Evolutionary conservation across 2,113 vertebrate genomes (phyloP).

Genomic region (Glaucidium brasilianum): DNA sequence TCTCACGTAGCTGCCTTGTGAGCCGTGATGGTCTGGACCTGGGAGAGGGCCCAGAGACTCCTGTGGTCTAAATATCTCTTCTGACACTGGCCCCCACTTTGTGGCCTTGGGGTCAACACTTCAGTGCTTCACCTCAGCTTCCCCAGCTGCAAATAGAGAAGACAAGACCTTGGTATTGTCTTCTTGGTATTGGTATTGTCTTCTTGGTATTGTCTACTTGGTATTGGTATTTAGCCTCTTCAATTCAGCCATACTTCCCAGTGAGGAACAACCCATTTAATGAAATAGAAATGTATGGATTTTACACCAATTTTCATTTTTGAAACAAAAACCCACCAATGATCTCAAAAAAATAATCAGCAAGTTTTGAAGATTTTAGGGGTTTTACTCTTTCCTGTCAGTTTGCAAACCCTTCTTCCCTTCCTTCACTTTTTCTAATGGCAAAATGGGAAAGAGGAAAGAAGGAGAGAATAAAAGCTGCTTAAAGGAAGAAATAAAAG

Average conservation of each 20-base stretch:
- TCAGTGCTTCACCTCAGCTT: not conserved
- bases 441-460: not conserved
- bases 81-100: not conserved
- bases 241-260: not conserved
- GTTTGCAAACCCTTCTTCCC: not conserved
- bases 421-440: not conserved
- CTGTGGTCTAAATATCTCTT: not conserved
- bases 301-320: not conserved
- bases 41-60: not conserved
- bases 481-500: not conserved
- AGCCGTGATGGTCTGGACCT: rapidly evolving
- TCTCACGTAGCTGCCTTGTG: not conserved
- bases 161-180: not conserved
- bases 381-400: not conserved
- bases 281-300: not conserved
- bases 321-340: not conserved
- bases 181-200: no score
- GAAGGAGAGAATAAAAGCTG: not conserved
- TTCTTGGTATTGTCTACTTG: no score
- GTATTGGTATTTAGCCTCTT: not conserved
- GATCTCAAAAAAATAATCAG: not conserved
- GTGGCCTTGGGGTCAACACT: not conserved
- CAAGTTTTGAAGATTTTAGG: not conserved
- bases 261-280: not conserved
- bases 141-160: not conserved